These are phyloP conservation scores for Sclerodermus sp. DNA, from an alignment of 2,888 invertebrate genomes.

Conservation along the genomic window DNA sequence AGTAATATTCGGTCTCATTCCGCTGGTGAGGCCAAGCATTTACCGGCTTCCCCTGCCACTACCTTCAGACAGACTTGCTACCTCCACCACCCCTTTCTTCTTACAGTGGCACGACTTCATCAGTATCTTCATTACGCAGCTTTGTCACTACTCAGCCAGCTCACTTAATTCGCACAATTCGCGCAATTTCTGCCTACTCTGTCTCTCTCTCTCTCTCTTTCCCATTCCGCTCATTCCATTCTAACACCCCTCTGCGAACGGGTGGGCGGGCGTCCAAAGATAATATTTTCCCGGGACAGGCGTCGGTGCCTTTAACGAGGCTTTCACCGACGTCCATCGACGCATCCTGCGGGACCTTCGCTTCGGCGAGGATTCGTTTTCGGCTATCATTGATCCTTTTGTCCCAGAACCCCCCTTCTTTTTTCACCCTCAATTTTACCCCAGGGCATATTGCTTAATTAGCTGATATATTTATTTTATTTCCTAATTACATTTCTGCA, in stretches of 20 bases:
- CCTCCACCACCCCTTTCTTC: not conserved
- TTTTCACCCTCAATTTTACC: no score
- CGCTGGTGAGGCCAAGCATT: no score
- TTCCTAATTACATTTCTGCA: no score
- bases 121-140: constrained; percentile 33
- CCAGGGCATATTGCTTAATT: no score
- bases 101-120: constrained; percentile 5
- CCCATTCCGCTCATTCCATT: constrained; percentile 4
- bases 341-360: no score
- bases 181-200: constrained; percentile 12
- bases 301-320: constrained; percentile 2
- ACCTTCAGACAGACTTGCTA: no score
- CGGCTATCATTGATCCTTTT: no score
- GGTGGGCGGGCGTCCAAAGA: constrained; percentile 8
- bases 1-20: no score
- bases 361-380: no score
- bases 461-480: no score
- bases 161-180: constrained; percentile 32
- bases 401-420: no score
- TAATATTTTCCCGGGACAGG: constrained; percentile 9
- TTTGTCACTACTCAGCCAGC: constrained; percentile 29
- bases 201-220: constrained; percentile 9
- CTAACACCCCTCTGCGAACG: constrained; percentile 10
- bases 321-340: not conserved
- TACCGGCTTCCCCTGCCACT: no score